Conservation (phyloP, 1,140 invertebrate genomes). For the Ceratitis capitata region DNA sequence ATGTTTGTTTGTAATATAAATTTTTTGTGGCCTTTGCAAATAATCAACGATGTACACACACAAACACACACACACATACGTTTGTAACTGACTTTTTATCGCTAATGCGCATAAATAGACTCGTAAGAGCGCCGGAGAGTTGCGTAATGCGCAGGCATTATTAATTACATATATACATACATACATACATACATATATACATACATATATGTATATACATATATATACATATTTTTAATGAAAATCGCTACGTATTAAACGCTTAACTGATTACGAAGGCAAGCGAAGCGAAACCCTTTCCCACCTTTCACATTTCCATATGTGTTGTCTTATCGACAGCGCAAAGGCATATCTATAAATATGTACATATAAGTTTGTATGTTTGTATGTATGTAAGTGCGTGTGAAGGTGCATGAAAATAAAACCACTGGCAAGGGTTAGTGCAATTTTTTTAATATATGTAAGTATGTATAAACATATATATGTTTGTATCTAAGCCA, state of each 20-base stretch:
- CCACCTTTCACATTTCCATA: not conserved
- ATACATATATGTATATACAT: too few species aligned
- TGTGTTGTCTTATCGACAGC: not conserved
- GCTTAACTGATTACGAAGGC: conserved; percentile 38
- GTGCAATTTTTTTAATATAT: too few species aligned
- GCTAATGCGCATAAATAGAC: conserved; percentile 31
- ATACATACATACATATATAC: not conserved
- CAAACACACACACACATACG: too few species aligned
- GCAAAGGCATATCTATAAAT: not conserved
- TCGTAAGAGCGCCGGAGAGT: not conserved
- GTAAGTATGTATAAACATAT: too few species aligned
- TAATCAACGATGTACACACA: conserved; percentile 33
- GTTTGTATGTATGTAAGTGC: not conserved
- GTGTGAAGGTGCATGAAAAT: not conserved
- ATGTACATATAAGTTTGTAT: not conserved
- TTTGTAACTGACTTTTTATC: conserved; percentile 37
- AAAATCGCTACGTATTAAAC: conserved; percentile 40
- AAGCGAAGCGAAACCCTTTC: conserved; percentile 14
- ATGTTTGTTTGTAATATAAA: not conserved
- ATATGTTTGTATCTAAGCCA: too few species aligned
- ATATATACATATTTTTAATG: not conserved
- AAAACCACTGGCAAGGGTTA: too few species aligned
- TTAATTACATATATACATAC: not conserved
- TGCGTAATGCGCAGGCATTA: not conserved
- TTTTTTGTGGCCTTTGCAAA: not conserved